Base-by-base conservation (phyloP, 2,113 vertebrate species). In the Tonatia bakeri region DNA sequence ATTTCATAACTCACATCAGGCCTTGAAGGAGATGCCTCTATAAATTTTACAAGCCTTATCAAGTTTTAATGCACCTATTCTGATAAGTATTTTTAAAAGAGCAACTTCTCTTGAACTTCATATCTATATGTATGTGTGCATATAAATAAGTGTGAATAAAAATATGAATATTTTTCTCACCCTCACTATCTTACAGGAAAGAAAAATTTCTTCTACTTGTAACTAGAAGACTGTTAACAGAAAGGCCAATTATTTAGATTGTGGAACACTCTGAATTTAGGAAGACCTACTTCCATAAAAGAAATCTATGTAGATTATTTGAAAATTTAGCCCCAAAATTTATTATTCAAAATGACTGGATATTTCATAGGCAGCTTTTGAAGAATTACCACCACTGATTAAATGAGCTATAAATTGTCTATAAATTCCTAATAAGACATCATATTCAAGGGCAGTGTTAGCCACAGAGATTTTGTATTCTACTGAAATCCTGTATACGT, bases 1-100 rank as follows among this genome's bases (percentile, higher is more conserved):
- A 98, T 98, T 98, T 98, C 98, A 98, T 98, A 98, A 98, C 97
- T 98, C 98, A 98, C 85, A 97, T 20, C 45, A 97, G 94, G 97
- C 97, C 98, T 98, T 98, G 96, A 97, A 98, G 61, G 65, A 52
- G 88, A 15, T 7, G 83, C 96, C 94, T 90, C 95, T 93, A 95
- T 98, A 98, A 98, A 97, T 97, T 97, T 98, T 97, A 97, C 93
- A 98, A 96, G 97, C 15, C 88, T 97, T 98, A 96, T 98, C 97
- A 98, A 97, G 95, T 79, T 97, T 89, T 98, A 98, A 96, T 91
- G 92, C 45, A 87, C 64, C 72, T 93, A 8, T 93, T 97, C 95
- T 96, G 94, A 87, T 96, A 95, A 96, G 80, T 69, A 90, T 97
- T 96, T 96, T 97, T 84, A 12, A 97, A 96, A 97, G 50, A 96